These are phyloP conservation scores for Sylvietta virens DNA, from an alignment of 2,113 vertebrate species.

Conservation along the genomic window DNA sequence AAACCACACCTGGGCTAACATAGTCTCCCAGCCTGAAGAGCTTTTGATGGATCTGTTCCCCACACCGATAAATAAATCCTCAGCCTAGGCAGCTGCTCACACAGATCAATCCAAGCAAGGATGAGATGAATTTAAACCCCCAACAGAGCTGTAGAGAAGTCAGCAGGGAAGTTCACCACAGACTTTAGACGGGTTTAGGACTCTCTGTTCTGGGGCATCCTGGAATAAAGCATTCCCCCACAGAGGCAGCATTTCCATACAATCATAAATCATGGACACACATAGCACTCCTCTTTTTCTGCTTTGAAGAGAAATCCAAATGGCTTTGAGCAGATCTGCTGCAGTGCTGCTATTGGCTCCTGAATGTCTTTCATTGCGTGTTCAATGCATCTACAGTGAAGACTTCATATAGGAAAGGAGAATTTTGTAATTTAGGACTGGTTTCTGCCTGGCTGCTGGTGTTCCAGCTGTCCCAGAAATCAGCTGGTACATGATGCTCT, in stretches of 20 bases:
- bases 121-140: neutral
- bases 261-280: neutral
- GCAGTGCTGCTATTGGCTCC: neutral
- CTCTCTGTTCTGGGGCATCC: neutral
- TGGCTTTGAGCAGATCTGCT: neutral
- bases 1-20: neutral
- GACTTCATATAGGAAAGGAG: neutral
- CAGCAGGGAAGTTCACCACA: neutral
- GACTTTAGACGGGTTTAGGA: neutral
- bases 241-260: neutral
- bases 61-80: neutral
- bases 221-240: neutral
- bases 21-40: neutral
- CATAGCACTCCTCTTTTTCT: neutral
- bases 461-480: neutral
- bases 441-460: neutral
- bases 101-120: neutral
- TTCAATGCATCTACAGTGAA: neutral
- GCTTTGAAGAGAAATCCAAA: conserved; percentile 37
- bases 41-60: neutral
- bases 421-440: neutral
- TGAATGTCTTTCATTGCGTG: neutral
- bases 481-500: neutral
- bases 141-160: neutral
- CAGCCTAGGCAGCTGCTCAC: neutral